phyloP scores from a whole-genome alignment of 2,797 vertebrate species.

The Hippocampus kuda region DNA sequence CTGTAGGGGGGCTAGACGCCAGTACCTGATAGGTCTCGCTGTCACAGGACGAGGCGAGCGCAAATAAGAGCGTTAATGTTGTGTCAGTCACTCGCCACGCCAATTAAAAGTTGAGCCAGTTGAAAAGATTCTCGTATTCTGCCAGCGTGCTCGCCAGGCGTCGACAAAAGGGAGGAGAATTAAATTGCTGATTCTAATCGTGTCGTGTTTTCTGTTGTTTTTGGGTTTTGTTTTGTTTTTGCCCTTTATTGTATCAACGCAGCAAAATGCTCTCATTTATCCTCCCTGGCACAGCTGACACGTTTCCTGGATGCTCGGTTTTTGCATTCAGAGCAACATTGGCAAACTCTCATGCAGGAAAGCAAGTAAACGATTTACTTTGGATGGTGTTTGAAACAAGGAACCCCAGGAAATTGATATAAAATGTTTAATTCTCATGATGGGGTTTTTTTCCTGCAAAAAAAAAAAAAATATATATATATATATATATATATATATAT shows the following conservation, averaged over 20 bases:
- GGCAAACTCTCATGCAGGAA: constrained; percentile 4
- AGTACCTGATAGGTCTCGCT: constrained; percentile 70
- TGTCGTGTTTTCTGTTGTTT: constrained; percentile 7
- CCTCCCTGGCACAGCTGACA: background rate
- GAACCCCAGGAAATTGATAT: background rate
- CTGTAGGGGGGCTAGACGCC: constrained; percentile 24
- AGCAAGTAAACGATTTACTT: background rate
- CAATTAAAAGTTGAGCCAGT: constrained; percentile 50
- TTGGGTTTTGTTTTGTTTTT: background rate
- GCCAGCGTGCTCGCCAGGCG: constrained; percentile 2
- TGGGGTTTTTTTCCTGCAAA: background rate
- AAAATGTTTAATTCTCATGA: background rate
- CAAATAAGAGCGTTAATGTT: constrained; percentile 55
- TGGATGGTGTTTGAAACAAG: background rate
- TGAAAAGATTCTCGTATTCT: constrained; percentile 1
- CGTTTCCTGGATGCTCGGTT: background rate
- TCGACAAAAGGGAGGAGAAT: background rate
- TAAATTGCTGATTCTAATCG: constrained; percentile 10
- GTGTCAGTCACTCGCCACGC: constrained; percentile 40
- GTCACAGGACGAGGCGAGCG: constrained; percentile 67
- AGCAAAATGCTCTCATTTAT: constrained; percentile 3
- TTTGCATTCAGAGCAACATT: background rate
- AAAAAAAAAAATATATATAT: background rate
- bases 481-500: too few relatives aligned
- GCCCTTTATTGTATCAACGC: constrained; percentile 1